These are phyloP conservation scores for Sphenopsis melanotis DNA, from an alignment of 2,797 vertebrate genomes.

Conservation along the genomic window DNA sequence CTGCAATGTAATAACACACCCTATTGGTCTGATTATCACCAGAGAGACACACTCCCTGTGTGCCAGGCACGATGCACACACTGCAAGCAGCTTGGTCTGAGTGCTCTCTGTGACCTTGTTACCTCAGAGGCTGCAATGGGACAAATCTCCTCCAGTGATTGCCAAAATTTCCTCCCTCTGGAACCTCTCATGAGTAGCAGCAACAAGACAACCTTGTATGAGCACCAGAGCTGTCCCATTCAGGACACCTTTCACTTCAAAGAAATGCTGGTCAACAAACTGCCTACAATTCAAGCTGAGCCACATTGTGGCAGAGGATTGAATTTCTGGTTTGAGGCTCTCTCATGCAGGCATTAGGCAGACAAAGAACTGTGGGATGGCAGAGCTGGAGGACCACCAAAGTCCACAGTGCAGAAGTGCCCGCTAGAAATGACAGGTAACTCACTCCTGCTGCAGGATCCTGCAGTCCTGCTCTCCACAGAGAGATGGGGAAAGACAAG, in stretches of 20 bases:
- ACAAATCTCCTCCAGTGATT: neutral
- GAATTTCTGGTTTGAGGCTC: neutral
- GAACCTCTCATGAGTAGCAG: neutral
- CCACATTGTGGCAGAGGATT: neutral
- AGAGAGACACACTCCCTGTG: conserved; percentile 23
- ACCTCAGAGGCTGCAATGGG: neutral
- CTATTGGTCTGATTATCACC: conserved; percentile 33
- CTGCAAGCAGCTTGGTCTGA: neutral
- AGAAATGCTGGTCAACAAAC: neutral
- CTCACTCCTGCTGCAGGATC: neutral
- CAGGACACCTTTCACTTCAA: neutral
- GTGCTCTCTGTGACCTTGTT: neutral
- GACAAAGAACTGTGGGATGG: neutral
- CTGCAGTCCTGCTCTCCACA: neutral
- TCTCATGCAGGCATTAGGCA: neutral
- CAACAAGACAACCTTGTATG: neutral
- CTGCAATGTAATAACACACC: conserved; percentile 31
- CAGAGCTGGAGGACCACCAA: neutral
- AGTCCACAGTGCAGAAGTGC: neutral
- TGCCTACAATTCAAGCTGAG: neutral
- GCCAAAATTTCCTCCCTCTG: neutral
- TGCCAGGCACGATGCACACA: neutral
- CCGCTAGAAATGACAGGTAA: neutral
- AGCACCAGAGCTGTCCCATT: neutral
- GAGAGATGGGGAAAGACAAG: neutral